These are phyloP conservation scores for Oreohelix idahoensis DNA, from an alignment of 1,140 invertebrate genomes.

Conservation along the genomic window DNA sequence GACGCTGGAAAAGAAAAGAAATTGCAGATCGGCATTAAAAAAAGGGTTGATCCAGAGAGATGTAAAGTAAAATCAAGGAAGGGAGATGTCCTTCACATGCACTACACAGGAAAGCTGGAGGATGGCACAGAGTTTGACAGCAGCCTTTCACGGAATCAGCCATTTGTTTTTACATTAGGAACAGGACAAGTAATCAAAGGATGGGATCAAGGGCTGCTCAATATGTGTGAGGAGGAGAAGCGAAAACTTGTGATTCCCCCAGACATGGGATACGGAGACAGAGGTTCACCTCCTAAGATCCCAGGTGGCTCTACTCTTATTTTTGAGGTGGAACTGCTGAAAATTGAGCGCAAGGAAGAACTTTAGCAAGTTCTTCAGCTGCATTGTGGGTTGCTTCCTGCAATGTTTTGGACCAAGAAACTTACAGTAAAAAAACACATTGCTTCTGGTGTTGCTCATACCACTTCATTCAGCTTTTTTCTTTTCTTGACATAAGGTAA, in stretches of 20 bases:
- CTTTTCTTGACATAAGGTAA: too few relatives aligned
- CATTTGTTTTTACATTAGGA: conserved; percentile 85
- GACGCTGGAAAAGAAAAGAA: conserved; percentile 75
- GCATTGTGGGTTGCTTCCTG: background rate
- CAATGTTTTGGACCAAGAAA: background rate
- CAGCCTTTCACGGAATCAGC: conserved; percentile 81
- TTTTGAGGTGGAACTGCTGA: conserved; percentile 88
- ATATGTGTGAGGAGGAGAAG: conserved; percentile 90
- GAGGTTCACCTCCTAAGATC: conserved; percentile 86
- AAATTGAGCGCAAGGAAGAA: conserved; percentile 82
- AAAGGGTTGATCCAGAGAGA: conserved; percentile 79
- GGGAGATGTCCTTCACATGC: conserved; percentile 86
- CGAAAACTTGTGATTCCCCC: conserved; percentile 87
- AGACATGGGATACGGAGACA: conserved; percentile 86
- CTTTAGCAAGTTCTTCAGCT: conserved; percentile 65
- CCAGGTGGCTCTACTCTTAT: conserved; percentile 84
- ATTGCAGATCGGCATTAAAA: conserved; percentile 90
- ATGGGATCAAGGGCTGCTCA: conserved; percentile 89
- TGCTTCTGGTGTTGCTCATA: background rate
- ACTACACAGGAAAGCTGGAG: conserved; percentile 87
- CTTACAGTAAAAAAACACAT: background rate
- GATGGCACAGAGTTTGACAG: conserved; percentile 90
- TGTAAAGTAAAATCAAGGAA: conserved; percentile 86
- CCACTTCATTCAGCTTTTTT: background rate
- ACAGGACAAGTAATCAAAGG: conserved; percentile 81